phyloP scores from a whole-genome alignment of 2,113 vertebrate genomes.

The Poeciliopsis turrubarensis region DNA sequence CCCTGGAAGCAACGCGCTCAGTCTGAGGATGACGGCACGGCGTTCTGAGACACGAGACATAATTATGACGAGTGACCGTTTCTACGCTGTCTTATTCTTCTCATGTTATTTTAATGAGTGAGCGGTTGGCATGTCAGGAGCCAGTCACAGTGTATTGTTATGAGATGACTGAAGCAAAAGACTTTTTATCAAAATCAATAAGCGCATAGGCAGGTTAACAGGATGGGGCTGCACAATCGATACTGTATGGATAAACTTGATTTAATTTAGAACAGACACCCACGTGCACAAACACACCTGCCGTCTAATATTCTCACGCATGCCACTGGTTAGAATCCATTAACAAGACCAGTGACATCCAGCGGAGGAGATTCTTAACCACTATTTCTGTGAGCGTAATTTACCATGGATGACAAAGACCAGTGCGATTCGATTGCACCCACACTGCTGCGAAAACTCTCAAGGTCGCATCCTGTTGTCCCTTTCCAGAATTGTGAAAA shows the following conservation, averaged over 20 bases:
- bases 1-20: slow-evolving; percentile 1
- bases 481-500: slow-evolving; percentile 23
- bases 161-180: slow-evolving; percentile 46
- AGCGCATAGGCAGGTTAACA: slow-evolving; percentile 41
- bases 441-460: slow-evolving; percentile 31
- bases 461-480: slow-evolving; percentile 51
- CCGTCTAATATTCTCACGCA: background rate
- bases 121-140: slow-evolving; percentile 38
- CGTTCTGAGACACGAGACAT: no score
- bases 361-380: slow-evolving; percentile 4
- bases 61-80: slow-evolving; percentile 38
- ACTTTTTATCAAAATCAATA: slow-evolving; percentile 64
- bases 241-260: slow-evolving; percentile 21
- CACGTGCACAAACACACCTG: background rate
- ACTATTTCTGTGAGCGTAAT: slow-evolving; percentile 17
- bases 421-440: slow-evolving; percentile 5
- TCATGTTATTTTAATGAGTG: slow-evolving; percentile 65
- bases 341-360: slow-evolving; percentile 27
- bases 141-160: slow-evolving; percentile 46
- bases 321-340: slow-evolving; percentile 6
- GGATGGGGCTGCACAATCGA: slow-evolving; percentile 19
- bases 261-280: slow-evolving; percentile 34
- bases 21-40: slow-evolving; percentile 35
- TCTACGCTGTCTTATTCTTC: slow-evolving; percentile 40
- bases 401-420: slow-evolving; percentile 31